These are phyloP conservation scores for Resseliella maxima DNA, from an alignment of 2,888 invertebrate genomes.

Conservation along the genomic window DNA sequence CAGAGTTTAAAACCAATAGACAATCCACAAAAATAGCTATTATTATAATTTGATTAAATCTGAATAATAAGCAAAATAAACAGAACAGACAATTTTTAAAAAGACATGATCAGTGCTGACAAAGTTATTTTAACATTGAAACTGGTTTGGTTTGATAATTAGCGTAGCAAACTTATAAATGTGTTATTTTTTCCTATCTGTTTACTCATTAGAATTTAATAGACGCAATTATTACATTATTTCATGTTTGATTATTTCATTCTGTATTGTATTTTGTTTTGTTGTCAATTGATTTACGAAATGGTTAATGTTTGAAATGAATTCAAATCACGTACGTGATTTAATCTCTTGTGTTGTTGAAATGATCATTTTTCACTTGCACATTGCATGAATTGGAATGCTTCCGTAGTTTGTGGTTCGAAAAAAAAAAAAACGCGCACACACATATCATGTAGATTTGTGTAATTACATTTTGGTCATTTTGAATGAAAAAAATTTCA, in stretches of 20 bases:
- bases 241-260: neutral
- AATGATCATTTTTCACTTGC: conserved; percentile 17
- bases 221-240: conserved; percentile 16
- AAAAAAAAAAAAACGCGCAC: no score
- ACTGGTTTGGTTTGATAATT: conserved; percentile 2
- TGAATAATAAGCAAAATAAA: neutral
- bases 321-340: conserved; percentile 16
- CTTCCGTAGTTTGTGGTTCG: neutral
- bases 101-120: neutral
- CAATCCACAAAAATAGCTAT: neutral
- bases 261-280: neutral
- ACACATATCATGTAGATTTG: neutral
- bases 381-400: neutral
- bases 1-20: neutral
- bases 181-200: neutral
- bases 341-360: neutral
- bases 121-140: conserved; percentile 7
- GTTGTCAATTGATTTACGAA: neutral
- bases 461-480: no score
- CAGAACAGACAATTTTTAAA: neutral
- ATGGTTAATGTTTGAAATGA: conserved; percentile 9
- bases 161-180: neutral
- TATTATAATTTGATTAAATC: no score
- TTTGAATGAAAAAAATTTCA: no score
- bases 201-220: neutral